Conservation (phyloP, 2,797 vertebrate genomes). For the Alectoris magna region DNA sequence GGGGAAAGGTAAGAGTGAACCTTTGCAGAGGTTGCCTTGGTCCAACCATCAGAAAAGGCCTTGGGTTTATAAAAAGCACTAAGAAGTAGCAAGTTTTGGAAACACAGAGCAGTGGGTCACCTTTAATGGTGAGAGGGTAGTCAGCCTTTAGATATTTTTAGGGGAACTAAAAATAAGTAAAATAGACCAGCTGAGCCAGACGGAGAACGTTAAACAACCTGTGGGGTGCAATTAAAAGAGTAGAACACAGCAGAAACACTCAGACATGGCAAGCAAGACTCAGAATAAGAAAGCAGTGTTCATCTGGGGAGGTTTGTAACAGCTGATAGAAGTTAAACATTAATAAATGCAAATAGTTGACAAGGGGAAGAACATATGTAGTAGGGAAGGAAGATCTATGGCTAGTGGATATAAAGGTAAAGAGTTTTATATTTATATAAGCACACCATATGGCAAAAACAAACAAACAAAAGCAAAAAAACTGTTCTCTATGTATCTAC, state of each 20-base stretch:
- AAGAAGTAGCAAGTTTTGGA: constrained; percentile 27
- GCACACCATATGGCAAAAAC: neutral
- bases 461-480: neutral
- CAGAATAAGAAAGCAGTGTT: neutral
- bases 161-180: constrained; percentile 55
- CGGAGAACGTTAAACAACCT: constrained; percentile 33
- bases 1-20: neutral
- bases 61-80: neutral
- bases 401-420: neutral
- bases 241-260: constrained; percentile 28
- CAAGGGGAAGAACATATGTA: neutral
- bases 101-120: neutral
- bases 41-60: neutral
- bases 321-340: neutral
- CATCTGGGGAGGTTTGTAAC: neutral
- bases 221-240: constrained; percentile 22
- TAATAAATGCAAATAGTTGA: neutral
- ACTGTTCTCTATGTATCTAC: neutral
- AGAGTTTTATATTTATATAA: neutral
- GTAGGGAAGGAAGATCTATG: neutral
- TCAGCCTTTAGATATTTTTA: constrained; percentile 32
- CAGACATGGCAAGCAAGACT: neutral
- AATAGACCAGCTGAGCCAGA: constrained; percentile 32
- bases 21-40: neutral
- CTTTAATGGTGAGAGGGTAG: constrained; percentile 35